Base-by-base conservation (phyloP, 2,797 vertebrate genomes). In the Gymnodraco acuticeps region DNA sequence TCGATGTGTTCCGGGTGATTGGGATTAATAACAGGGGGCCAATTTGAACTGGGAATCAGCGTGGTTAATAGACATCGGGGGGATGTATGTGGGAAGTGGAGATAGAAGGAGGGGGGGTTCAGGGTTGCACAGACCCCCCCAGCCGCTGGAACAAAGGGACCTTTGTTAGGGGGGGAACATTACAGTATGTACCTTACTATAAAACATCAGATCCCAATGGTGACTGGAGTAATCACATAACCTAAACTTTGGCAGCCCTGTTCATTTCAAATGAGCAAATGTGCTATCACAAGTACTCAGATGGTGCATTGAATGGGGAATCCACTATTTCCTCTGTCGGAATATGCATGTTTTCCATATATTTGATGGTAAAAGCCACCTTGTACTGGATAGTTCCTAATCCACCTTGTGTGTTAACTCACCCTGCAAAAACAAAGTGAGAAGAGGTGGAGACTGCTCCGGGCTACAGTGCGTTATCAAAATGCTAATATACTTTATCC, bases 11-110 rank as follows among this genome's bases (percentile, higher is more conserved):
- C 91, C 65, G 94, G 94, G 93, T 95, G 94, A 94, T 93, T 95
- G 93, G 90, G 92, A 95, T 94, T 95, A 95, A 95, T 94, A 94
- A 95, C 86, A 87, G 92, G 91, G 87, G 88, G 89, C 82, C 92
- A 93, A 93, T 94, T 94, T 93, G 72, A 92, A 90, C 86, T 89
- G 87, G 92, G 94, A 95, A 95, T 94, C 92, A 77, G 89, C 84
- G 90, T 77, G 82, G 87, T 92, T 94, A 93, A 93, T 93, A 93
- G 92, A 91, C 74, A 63, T 76, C 62, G 54, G 68, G 56, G 27
- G 71, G 77, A n/a, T 16, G 11, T 31, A 27, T 23, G 75, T 64
- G 75, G 79, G 65, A 51, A 66, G 59, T 55, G 31, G 64, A 48
- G 65, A 64, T 43, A 67, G 77, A 59, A 55, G 23, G 68, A 23